A percentile compares a stretch with the other conserved stretches of the same genome.
Conservation (phyloP, 2,113 vertebrate species). For the Ondatra zibethicus region DNA sequence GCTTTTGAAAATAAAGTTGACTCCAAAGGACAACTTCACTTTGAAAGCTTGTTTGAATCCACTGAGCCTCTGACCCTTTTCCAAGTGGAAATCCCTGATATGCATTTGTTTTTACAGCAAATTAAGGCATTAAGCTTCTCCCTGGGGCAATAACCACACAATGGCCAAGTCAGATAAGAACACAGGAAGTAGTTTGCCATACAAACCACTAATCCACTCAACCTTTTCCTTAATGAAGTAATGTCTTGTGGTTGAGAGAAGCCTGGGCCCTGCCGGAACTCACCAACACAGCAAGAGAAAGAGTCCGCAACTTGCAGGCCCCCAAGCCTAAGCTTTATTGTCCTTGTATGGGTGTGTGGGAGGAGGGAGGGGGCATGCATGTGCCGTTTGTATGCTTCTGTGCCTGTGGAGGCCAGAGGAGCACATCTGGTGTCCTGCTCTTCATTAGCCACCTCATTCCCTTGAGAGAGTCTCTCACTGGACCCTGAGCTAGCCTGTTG, state of each 20-base stretch:
- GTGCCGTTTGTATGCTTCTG: neutral
- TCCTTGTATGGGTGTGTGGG: too few relatives aligned
- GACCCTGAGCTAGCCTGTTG: neutral
- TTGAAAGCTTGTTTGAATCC: constrained; percentile 47
- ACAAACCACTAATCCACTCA: constrained; percentile 63
- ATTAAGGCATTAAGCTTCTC: constrained; percentile 74
- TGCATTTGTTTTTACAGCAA: constrained; percentile 69
- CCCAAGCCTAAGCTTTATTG: neutral
- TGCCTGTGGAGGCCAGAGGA: neutral
- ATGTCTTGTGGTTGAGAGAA: constrained; percentile 51
- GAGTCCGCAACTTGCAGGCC: neutral
- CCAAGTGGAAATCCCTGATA: constrained; percentile 66
- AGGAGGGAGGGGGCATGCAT: neutral
- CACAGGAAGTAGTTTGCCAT: constrained; percentile 66
- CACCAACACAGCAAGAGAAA: constrained; percentile 52
- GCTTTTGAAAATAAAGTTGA: constrained; percentile 61
- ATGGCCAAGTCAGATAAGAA: constrained; percentile 74
- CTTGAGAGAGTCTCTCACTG: neutral
- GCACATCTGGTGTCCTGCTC: neutral
- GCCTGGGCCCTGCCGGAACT: constrained; percentile 64
- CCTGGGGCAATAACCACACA: constrained; percentile 71
- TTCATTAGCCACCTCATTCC: neutral
- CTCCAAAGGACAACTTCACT: constrained; percentile 60
- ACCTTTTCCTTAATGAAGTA: constrained; percentile 65
- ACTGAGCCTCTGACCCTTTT: constrained; percentile 55